Base-by-base conservation (phyloP, 2,888 invertebrate species). In the Brachypterus glaber region DNA sequence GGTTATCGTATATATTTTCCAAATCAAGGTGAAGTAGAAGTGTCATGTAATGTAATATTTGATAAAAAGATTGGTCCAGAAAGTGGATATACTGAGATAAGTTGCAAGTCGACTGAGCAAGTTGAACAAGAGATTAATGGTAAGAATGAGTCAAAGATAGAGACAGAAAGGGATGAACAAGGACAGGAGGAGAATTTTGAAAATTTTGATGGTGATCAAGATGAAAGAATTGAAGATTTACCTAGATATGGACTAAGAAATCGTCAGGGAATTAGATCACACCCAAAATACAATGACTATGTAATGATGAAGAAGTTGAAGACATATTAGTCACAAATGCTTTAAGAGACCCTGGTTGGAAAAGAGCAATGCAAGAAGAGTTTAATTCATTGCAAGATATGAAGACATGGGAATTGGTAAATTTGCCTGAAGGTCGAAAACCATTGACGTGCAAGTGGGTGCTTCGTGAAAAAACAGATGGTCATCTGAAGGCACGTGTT, bases 381-480 rank as follows among this genome's bases (percentile, higher is more conserved):
- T 39, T 30, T 24, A 11, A 43, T 12, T 38, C 52, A 5, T 33
- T 52, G 17, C 38, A 15, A 16, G 36, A 48, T 21, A 52, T 49
- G 47, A 41, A 44, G 15, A 52, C 50, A 7, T 54, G 54, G 53
- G 24, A 43, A 25, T 39, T 53, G 30, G 47, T 46, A 9, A 25
- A 52, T 11, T 45, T 40, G 40, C 44, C 51, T 4, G 24, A 50
- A 30, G 31, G 41, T 13, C 34, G 37, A 11, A 48, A 41, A 30
- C 51, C 49, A 2, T 34, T 53, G 15, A 46, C 51, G 2, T 52
- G 51, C 45, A 39, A 40, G 11, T 53, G 52, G 54, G 41, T 53
- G 3, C 11, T 53, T 12, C 40, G 48, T 15, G 34, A 45, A 37
- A 55, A 52, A 31, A 26, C 35, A 31, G 45, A 53, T 43, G 51